Evolutionary conservation across 2,797 vertebrate genomes (phyloP).

Genomic region (Mycteria americana): DNA sequence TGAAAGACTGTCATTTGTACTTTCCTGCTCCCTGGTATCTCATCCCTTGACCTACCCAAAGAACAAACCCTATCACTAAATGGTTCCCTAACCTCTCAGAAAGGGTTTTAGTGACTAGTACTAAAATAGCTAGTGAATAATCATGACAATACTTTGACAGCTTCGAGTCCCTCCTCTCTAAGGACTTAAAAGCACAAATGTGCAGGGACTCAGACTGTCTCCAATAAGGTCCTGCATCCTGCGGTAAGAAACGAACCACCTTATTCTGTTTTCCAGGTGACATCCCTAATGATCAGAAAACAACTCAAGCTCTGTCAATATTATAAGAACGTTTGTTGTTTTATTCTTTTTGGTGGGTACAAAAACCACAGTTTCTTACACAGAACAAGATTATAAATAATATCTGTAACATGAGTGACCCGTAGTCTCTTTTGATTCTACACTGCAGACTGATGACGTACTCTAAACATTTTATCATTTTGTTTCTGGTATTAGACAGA

Average conservation of each 20-base stretch:
- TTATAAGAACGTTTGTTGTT: conserved; percentile 83
- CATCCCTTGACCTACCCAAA: neutral
- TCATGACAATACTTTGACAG: neutral
- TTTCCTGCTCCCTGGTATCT: neutral
- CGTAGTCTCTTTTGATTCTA: conserved; percentile 77
- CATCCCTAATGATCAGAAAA: conserved; percentile 66
- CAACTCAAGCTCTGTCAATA: conserved; percentile 73
- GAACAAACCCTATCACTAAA: neutral
- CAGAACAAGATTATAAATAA: conserved; percentile 83
- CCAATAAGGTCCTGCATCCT: neutral
- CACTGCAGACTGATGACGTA: conserved; percentile 76
- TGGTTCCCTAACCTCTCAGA: neutral
- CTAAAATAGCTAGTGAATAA: neutral
- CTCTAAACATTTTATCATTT: conserved; percentile 78
- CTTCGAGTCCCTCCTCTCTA: neutral
- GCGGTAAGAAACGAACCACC: neutral
- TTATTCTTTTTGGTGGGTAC: conserved; percentile 84
- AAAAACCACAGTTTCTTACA: conserved; percentile 83
- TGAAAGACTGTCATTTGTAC: neutral
- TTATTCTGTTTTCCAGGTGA: conserved; percentile 36
- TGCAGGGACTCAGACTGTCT: neutral
- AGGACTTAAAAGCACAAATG: neutral
- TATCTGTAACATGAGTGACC: conserved; percentile 75
- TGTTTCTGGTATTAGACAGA: conserved; percentile 82
- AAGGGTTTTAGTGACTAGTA: neutral